Evolutionary conservation across 1,140 invertebrate species (phyloP).

Genomic region (Philotrypesis tridentata): DNA sequence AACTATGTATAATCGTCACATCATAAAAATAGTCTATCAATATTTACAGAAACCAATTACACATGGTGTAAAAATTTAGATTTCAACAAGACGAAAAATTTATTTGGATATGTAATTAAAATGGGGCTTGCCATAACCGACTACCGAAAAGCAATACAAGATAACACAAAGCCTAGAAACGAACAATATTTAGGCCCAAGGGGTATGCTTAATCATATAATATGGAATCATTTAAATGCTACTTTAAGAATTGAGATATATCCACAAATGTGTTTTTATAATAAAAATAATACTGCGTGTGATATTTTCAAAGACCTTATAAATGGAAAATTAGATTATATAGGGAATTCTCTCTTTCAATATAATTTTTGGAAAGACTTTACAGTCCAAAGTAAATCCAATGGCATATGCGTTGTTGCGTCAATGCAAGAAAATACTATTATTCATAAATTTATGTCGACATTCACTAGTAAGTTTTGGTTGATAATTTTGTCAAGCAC

Average conservation of each 20-base stretch:
- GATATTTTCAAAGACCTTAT: not conserved
- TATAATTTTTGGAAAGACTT: not conserved
- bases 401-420: not conserved
- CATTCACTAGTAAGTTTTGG: not conserved
- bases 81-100: not conserved
- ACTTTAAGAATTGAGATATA: not conserved
- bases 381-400: not conserved
- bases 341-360: not conserved
- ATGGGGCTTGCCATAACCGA: not conserved
- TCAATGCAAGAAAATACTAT: not conserved
- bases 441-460: not conserved
- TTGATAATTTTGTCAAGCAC: not conserved
- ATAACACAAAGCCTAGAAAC: not conserved
- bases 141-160: not conserved
- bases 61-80: not conserved
- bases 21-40: not conserved
- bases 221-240: not conserved
- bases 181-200: not conserved
- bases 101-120: not conserved
- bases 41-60: not conserved
- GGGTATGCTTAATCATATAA: not conserved
- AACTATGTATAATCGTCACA: not conserved
- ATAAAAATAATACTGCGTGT: not conserved
- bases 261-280: not conserved
- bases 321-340: not conserved